Percentiles rank a stretch among this genome's conserved stretches.
Conservation (phyloP, 1,140 invertebrate genomes). For the Brachionus sp. region DNA sequence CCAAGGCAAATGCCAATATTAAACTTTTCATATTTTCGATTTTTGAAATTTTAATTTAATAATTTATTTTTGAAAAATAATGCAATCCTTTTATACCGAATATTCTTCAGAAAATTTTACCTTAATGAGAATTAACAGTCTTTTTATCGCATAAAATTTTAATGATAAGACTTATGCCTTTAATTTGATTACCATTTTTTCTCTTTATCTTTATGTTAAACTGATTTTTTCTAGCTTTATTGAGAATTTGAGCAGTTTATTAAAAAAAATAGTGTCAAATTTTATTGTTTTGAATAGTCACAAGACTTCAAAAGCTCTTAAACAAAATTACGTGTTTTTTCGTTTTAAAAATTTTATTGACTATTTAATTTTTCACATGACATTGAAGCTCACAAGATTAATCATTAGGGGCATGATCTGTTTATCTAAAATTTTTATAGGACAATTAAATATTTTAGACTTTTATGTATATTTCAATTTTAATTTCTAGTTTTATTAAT, state of each 20-base stretch:
- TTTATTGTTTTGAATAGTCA: slow-evolving; percentile 4
- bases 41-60: not conserved
- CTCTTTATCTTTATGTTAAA: not conserved
- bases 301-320: not conserved
- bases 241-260: slow-evolving; percentile 8
- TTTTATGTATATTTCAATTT: not conserved
- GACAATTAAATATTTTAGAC: not conserved
- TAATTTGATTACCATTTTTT: not conserved
- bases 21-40: slow-evolving; percentile 2
- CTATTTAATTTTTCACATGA: not conserved
- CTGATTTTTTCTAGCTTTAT: not conserved
- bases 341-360: not conserved
- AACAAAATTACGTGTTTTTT: not conserved
- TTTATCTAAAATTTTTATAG: not conserved
- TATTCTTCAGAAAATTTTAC: not conserved
- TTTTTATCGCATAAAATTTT: not conserved
- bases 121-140: slow-evolving; percentile 15
- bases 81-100: slow-evolving; percentile 12
- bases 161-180: not conserved
- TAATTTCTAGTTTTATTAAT: not conserved
- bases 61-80: not conserved
- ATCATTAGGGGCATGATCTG: not conserved
- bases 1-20: slow-evolving; percentile 1
- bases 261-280: slow-evolving; percentile 25
- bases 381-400: not conserved